These are phyloP conservation scores for Ruditapes philippinarum DNA, from an alignment of 1,140 invertebrate species.

Conservation along the genomic window DNA sequence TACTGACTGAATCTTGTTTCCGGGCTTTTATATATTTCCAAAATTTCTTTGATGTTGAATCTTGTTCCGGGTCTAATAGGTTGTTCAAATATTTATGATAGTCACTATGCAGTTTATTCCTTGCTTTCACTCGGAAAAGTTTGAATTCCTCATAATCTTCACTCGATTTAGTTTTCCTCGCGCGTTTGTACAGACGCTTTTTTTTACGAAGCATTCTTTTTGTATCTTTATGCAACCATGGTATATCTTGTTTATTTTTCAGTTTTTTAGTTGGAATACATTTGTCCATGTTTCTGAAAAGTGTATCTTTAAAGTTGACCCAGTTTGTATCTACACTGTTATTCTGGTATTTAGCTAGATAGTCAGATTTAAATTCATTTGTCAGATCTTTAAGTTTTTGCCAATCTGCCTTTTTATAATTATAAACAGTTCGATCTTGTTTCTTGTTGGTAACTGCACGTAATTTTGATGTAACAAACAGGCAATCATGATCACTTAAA, in stretches of 20 bases:
- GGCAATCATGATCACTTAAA: conserved; percentile 39
- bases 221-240: conserved; percentile 50
- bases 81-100: conserved; percentile 53
- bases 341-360: not conserved
- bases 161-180: not conserved
- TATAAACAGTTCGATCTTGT: not conserved
- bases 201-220: conserved; percentile 46
- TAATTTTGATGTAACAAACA: no score
- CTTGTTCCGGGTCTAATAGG: conserved; percentile 41
- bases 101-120: conserved; percentile 24
- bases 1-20: conserved; percentile 41
- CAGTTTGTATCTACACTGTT: not conserved
- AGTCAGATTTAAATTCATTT: not conserved
- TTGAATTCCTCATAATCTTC: not conserved
- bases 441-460: not conserved
- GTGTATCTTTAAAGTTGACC: not conserved
- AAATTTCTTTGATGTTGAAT: conserved; percentile 42
- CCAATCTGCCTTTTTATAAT: not conserved
- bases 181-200: conserved; percentile 46
- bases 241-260: conserved; percentile 1
- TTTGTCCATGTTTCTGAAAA: not conserved
- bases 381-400: not conserved
- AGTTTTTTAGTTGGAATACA: not conserved
- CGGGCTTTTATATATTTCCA: conserved; percentile 57
- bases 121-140: not conserved